Conservation (phyloP, 1,140 invertebrate genomes). For the Myzus persicae region DNA sequence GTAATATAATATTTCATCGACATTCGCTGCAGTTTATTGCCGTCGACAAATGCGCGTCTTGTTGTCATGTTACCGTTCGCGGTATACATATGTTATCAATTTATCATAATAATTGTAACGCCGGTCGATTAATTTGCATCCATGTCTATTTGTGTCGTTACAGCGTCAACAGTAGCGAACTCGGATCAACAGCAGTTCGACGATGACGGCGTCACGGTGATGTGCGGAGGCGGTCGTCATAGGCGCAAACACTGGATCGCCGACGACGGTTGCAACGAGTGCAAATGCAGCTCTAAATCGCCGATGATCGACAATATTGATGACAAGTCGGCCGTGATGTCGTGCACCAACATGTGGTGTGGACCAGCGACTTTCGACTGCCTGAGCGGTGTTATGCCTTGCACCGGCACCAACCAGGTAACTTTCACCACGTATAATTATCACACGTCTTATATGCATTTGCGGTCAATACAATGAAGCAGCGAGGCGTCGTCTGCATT, state of each 20-base stretch:
- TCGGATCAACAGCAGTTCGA: not conserved
- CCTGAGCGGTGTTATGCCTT: not conserved
- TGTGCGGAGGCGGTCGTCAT: not conserved
- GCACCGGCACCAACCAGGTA: conserved; percentile 47
- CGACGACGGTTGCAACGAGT: conserved; percentile 36
- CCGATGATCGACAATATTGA: not conserved
- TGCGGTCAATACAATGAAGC: not conserved
- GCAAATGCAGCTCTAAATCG: not conserved
- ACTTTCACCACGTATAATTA: not conserved
- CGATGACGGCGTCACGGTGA: not conserved
- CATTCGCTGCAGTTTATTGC: not conserved
- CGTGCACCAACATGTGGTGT: conserved; percentile 49
- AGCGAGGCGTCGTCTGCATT: not conserved
- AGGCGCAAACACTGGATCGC: conserved; percentile 18
- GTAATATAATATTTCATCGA: not conserved
- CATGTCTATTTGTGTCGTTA: not conserved
- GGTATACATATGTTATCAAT: not conserved
- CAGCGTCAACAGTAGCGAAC: not conserved
- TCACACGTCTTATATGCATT: not conserved
- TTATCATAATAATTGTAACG: not conserved
- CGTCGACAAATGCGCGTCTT: not conserved
- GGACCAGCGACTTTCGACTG: conserved; percentile 21
- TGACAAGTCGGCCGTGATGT: not conserved
- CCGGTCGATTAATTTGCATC: not conserved
- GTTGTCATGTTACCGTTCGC: not conserved